A percentile compares a stretch with the other conserved stretches of the same genome.
Evolutionary conservation across 2,113 vertebrate genomes (phyloP).

Genomic region (Pterocles orientalis): DNA sequence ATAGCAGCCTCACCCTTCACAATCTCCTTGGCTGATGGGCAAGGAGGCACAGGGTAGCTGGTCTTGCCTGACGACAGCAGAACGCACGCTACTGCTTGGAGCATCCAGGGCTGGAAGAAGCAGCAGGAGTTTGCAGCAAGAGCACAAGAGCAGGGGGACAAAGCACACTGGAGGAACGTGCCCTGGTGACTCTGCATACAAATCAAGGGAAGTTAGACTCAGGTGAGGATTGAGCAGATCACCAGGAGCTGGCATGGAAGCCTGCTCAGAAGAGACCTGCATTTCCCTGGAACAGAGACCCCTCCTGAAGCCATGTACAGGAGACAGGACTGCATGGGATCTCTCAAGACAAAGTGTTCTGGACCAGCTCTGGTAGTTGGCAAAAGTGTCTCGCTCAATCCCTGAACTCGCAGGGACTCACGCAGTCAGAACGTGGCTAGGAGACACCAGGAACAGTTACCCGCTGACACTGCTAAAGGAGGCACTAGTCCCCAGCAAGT

Average conservation of each 20-base stretch:
- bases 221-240: background rate
- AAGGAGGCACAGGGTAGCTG: background rate
- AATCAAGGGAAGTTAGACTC: background rate
- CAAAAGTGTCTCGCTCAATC: background rate
- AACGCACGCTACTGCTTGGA: constrained; percentile 22
- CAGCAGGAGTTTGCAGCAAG: background rate
- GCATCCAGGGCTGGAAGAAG: constrained; percentile 8
- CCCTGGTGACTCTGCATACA: background rate
- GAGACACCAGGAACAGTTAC: background rate
- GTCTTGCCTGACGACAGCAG: background rate
- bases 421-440: background rate
- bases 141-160: background rate
- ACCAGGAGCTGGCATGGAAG: background rate
- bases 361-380: background rate
- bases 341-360: background rate
- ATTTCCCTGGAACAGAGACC: background rate
- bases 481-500: background rate
- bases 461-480: background rate
- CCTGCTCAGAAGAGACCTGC: background rate
- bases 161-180: background rate
- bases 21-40: background rate
- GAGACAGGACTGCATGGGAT: background rate
- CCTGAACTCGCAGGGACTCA: background rate
- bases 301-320: background rate
- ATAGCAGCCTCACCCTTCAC: constrained; percentile 54